Base-by-base conservation (phyloP, 2,113 vertebrate species). In the Ciconia maguari region DNA sequence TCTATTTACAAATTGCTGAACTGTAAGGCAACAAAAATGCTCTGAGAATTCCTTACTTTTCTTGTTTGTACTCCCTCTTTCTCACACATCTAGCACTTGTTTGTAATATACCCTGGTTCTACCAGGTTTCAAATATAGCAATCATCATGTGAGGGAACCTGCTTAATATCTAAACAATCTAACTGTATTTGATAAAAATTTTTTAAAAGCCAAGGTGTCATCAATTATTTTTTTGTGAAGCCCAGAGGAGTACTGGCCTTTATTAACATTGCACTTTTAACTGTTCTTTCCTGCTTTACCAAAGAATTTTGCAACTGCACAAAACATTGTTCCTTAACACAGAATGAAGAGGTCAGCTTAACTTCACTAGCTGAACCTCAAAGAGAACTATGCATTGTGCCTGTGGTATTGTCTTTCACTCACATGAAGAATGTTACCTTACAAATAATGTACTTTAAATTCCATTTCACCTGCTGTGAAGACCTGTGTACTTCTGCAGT, bases 381-480 rank as follows among this genome's bases (percentile, higher is more conserved):
- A 61, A 90, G 69, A 83, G 48, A 94, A 71, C 49, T 83, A 8
- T 44, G 4, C 26, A 68, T 16, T 22, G 24, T 27, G 69, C 30
- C 54, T 69, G 68, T 94, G 69, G 55, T 52, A 74, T 95, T 94
- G 93, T 92, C 62, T 86, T 72, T 97, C 66, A 75, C 61, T 90
- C n/a, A 65, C 30, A 83, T 83, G 72, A 97, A 81, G 64, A 83
- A 94, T 91, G 25, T 19, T 92, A 72, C 19, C 41, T 94, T 89
- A 94, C 55, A 96, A 95, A 94, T 5, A 94, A 20, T 61, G 85
- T 62, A 57, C 60, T 92, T 97, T 76, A 93, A 94, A 94, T 96
- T 95, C 57, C 54, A 72, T 96, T 97, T 96, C 87, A 87, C 90
- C 96, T 95, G 64, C 80, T 97, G 94, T 78, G 96, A 96, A 95